Percentiles rank a stretch among this genome's conserved stretches.
phyloP scores from a whole-genome alignment of 2,113 vertebrate species.

The Leiothrix lutea region DNA sequence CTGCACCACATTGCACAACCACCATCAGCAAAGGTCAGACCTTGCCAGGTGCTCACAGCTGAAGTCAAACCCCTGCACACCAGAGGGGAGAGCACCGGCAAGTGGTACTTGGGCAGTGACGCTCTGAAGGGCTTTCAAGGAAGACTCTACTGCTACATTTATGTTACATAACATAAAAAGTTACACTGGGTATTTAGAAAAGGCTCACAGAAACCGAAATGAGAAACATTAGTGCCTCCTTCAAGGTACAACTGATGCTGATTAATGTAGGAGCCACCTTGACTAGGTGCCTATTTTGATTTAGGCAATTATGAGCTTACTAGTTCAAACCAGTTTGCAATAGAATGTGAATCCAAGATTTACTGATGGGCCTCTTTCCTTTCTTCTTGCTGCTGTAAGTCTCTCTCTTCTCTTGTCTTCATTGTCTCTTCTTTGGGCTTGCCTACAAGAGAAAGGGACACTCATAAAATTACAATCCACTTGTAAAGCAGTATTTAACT shows the following conservation, averaged over 20 bases:
- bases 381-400: neutral
- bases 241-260: neutral
- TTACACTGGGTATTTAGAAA: neutral
- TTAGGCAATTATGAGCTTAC: neutral
- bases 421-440: neutral
- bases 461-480: neutral
- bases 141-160: neutral
- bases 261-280: neutral
- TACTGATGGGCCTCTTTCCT: neutral
- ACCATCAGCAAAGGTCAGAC: neutral
- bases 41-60: neutral
- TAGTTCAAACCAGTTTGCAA: neutral
- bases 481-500: neutral
- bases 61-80: neutral
- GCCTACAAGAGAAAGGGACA: neutral
- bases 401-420: neutral
- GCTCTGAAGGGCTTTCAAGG: neutral
- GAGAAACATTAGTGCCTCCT: neutral
- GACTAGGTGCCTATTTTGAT: constrained; percentile 23
- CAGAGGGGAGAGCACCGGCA: neutral
- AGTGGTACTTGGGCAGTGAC: neutral
- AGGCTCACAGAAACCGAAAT: neutral
- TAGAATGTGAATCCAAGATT: neutral
- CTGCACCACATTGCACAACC: neutral
- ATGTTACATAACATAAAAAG: neutral